Percentiles rank a stretch among this genome's conserved stretches.
phyloP scores from a whole-genome alignment of 2,113 vertebrate species.

The Donacobius atricapilla region DNA sequence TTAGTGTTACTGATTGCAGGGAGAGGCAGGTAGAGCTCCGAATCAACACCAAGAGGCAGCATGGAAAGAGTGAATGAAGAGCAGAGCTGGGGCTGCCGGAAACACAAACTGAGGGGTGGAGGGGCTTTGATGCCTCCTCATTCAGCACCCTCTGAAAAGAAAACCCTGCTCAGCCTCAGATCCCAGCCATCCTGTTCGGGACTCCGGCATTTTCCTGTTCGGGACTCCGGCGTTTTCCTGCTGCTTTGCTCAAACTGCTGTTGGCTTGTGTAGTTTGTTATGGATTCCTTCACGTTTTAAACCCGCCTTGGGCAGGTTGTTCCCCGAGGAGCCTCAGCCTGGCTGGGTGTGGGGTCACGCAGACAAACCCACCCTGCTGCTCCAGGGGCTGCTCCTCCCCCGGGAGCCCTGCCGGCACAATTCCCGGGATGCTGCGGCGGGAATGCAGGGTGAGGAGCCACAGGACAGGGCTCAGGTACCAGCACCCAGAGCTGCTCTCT shows the following conservation, averaged over 20 bases:
- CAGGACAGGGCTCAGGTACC: too few relatives aligned
- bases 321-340: too few relatives aligned
- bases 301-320: not conserved
- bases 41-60: not conserved
- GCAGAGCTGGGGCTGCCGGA: not conserved
- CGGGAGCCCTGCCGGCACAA: too few relatives aligned
- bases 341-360: too few relatives aligned
- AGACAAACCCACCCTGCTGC: too few relatives aligned
- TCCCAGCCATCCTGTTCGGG: too few relatives aligned
- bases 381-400: too few relatives aligned
- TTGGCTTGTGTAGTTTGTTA: not conserved
- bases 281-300: not conserved
- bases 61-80: not conserved
- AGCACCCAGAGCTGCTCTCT: too few relatives aligned
- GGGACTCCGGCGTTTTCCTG: rapidly evolving
- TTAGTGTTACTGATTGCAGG: not conserved
- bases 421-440: too few relatives aligned
- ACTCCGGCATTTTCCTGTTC: too few relatives aligned
- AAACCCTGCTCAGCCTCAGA: not conserved
- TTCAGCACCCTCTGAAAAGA: not conserved
- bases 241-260: not conserved
- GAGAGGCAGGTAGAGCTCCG: not conserved
- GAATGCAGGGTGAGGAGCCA: too few relatives aligned
- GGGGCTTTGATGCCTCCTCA: not conserved
- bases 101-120: not conserved